phyloP scores from a whole-genome alignment of 23 tunicate species.

The Ascidia mentula region DNA sequence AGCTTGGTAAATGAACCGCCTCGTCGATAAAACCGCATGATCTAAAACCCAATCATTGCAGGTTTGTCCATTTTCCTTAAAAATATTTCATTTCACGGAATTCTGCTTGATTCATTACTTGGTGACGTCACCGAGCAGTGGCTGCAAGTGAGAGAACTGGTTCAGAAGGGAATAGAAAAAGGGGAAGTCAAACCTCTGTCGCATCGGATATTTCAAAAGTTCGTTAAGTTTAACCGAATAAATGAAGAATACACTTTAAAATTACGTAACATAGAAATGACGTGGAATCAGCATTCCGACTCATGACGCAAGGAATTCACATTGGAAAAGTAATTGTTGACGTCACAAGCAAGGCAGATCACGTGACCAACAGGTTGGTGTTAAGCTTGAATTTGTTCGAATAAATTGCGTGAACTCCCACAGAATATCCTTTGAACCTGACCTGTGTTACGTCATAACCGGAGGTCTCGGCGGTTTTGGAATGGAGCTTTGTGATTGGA shows the following conservation, averaged over 20 bases:
- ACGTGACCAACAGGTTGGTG: not conserved
- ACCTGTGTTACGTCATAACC: conserved; percentile 21
- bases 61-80: not conserved
- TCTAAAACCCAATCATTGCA: not conserved
- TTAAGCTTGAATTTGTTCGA: too few species aligned
- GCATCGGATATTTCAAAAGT: conserved; percentile 17
- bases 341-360: not conserved
- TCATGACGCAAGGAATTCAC: not conserved
- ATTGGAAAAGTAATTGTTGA: conserved; percentile 2
- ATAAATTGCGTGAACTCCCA: too few species aligned
- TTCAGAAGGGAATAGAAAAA: conserved; percentile 15
- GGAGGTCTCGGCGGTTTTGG: conserved; percentile 40
- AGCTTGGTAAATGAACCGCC: not conserved
- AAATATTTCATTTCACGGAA: conserved; percentile 10
- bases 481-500: conserved; percentile 32
- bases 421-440: conserved; percentile 3
- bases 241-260: not conserved
- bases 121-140: conserved; percentile 12
- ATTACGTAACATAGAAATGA: conserved; percentile 14
- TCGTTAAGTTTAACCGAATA: not conserved
- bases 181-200: conserved; percentile 26
- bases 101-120: conserved; percentile 4
- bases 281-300: conserved; percentile 8
- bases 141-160: conserved; percentile 8
- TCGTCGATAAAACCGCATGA: not conserved